Evolutionary conservation across 2,888 invertebrate species (phyloP), one percentile per base, ranked within the genome.

Genomic region (Hyposoter dolosus): DNA sequence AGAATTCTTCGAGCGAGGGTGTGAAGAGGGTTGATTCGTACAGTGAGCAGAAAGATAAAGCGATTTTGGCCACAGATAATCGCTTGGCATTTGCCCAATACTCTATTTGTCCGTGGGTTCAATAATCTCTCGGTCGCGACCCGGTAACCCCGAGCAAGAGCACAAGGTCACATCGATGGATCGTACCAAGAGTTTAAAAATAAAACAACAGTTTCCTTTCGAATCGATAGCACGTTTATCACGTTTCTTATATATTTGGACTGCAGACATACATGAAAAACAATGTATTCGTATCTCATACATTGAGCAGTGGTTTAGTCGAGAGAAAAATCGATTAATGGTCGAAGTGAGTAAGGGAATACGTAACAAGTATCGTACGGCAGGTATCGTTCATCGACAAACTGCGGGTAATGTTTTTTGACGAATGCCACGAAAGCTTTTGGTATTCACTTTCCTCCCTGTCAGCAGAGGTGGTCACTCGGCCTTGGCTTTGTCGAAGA

Each of bases 341-440:
- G 71, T 68, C 81, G 83, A 86, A 80, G 80, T 83, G 80, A 86
- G 76, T 72, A 76, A 43, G 71, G 15, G 63, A 82, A 53, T 84
- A 87, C 80, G 84, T 84, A 82, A 82, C 82, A 66, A 53, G 40
- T 40, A 84, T 71, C 43, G 69, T 88, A 90, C 86, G 68, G 17
- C 45, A 68, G 82, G 56, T 56, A 76, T 82, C 43, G 45, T 69
- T 50, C 65, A 43, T 75, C 28, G 19, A 56, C 50, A 72, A 87
- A 87, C 91, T 92, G 91, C 92, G 92, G 92, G 92, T 84, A 68
- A 84, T 88, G 87, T 86, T 88, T 82, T 89, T 87, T 43, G 23
- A 80, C 72, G 80, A 81, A 81, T 83, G 85, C 79, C 85, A 40
- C 77, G 40, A 74, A 60, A 60, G 69, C 63, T 66, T 74, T 63